Percentiles rank a stretch among this genome's conserved stretches.
Conservation (phyloP, 2,797 vertebrate species). For the Periparus ater region DNA sequence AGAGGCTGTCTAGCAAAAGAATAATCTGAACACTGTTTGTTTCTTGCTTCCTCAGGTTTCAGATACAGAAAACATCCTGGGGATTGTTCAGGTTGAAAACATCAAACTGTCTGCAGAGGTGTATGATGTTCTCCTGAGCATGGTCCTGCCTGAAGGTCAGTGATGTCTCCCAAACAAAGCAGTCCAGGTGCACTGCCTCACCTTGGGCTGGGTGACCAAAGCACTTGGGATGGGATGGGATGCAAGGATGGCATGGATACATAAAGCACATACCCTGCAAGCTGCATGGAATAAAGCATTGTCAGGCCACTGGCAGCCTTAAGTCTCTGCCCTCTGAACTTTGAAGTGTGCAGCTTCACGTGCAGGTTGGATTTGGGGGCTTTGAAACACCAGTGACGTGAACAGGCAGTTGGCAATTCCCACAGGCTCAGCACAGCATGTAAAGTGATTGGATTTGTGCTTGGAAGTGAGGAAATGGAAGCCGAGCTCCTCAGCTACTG, state of each 20-base stretch:
- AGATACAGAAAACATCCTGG: constrained; percentile 85
- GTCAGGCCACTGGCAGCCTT: neutral
- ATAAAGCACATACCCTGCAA: fast-evolving
- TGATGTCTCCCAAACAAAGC: neutral
- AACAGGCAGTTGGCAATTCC: neutral
- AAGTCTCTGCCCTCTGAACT: neutral
- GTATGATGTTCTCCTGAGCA: constrained; percentile 84
- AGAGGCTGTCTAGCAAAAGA: neutral
- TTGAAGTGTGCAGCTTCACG: neutral
- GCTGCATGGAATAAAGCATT: fast-evolving
- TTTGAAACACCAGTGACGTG: neutral
- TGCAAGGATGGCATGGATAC: fast-evolving
- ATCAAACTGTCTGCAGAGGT: constrained; percentile 85
- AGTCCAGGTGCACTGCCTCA: neutral
- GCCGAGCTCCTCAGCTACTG: neutral
- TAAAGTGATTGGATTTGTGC: neutral
- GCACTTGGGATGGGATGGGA: neutral
- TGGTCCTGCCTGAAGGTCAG: constrained; percentile 85
- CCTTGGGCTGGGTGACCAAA: neutral
- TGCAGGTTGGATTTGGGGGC: neutral
- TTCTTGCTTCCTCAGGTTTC: constrained; percentile 79
- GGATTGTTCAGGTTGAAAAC: constrained; percentile 84
- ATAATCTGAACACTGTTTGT: neutral
- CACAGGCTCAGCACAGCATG: neutral
- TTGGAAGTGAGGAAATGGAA: neutral